Percentiles rank a stretch among this genome's conserved stretches.
Evolutionary conservation across 2,113 vertebrate species (phyloP).

Genomic region (Hydrochoerus hydrochaeris): DNA sequence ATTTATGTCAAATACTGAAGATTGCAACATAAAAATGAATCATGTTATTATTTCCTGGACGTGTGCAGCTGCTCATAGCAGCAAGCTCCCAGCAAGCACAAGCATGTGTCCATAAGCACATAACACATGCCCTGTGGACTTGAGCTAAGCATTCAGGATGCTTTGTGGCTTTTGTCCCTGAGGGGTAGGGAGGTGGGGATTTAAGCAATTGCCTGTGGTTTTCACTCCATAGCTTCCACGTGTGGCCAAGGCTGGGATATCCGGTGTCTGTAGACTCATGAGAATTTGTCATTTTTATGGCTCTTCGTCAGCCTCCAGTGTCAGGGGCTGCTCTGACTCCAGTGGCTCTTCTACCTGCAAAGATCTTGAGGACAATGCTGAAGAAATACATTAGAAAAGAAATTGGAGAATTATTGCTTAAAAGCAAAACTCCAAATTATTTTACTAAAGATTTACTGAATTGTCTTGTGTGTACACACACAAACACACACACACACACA

Average conservation of each 20-base stretch:
- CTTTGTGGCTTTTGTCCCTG: background rate
- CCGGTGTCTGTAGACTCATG: background rate
- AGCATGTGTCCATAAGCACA: rapidly evolving
- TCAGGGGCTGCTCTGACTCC: background rate
- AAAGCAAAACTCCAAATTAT: background rate
- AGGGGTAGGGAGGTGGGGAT: background rate
- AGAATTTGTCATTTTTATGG: background rate
- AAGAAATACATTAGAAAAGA: background rate
- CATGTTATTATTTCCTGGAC: background rate
- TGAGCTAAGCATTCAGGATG: background rate
- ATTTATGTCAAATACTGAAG: background rate
- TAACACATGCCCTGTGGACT: background rate
- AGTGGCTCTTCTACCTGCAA: background rate
- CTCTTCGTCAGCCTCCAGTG: background rate
- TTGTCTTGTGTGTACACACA: background rate
- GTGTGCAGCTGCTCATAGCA: background rate
- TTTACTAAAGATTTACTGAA: background rate
- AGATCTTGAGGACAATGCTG: background rate
- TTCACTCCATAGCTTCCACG: rapidly evolving
- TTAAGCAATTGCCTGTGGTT: background rate
- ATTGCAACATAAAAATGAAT: conserved; percentile 3
- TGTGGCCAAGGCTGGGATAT: background rate
- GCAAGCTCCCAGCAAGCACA: background rate
- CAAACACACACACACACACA: background rate
- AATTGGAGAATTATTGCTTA: background rate